phyloP scores from a whole-genome alignment of 2,888 invertebrate species.

The Drosophila meridiana region DNA sequence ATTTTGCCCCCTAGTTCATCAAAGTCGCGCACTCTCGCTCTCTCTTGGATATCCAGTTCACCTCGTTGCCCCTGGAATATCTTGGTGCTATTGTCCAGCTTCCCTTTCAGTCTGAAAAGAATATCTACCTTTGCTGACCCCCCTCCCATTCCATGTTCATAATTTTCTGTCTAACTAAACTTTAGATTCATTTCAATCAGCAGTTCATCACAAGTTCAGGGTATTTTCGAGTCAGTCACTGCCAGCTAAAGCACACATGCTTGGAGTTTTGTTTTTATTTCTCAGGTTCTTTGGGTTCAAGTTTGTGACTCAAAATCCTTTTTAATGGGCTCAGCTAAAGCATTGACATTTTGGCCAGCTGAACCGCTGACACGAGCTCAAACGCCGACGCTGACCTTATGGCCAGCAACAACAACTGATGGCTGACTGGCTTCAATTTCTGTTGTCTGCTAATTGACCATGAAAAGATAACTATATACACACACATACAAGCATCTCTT shows the following conservation, averaged over 20 bases:
- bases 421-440: slow-evolving; percentile 53
- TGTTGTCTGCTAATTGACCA: slow-evolving; percentile 75
- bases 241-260: too few relatives aligned
- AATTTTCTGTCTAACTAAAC: too few relatives aligned
- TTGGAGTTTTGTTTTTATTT: background rate
- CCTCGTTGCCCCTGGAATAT: too few relatives aligned
- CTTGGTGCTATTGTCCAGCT: too few relatives aligned
- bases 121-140: background rate
- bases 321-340: slow-evolving; percentile 56
- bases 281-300: slow-evolving; percentile 32
- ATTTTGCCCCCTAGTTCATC: too few relatives aligned
- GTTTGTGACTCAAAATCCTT: slow-evolving; percentile 52
- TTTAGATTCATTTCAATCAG: background rate
- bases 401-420: slow-evolving; percentile 43
- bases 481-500: background rate
- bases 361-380: slow-evolving; percentile 62
- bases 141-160: background rate
- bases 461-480: slow-evolving; percentile 46
- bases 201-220: background rate
- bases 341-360: slow-evolving; percentile 65
- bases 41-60: too few relatives aligned
- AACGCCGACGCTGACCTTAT: slow-evolving; percentile 59
- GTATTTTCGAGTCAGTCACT: background rate
- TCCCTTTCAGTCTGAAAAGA: background rate
- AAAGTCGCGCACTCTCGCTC: too few relatives aligned